Evolutionary conservation across 2,888 invertebrate genomes (phyloP).

Genomic region (Epiblema foenella): DNA sequence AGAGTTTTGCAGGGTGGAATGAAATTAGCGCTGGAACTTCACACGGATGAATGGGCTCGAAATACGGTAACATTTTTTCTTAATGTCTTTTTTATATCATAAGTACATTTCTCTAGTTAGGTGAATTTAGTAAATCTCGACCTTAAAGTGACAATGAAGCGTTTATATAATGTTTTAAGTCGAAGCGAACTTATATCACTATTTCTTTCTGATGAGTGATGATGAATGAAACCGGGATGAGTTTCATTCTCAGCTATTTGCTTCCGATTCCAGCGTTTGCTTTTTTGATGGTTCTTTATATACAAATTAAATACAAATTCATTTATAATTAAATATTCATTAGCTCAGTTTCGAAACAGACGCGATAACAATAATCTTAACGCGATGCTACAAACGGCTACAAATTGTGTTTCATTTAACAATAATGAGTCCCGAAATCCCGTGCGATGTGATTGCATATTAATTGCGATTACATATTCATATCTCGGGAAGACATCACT

Average conservation of each 20-base stretch:
- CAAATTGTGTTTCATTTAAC: slow-evolving; percentile 35
- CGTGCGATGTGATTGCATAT: slow-evolving; percentile 42
- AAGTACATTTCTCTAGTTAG: neutral
- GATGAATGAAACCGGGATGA: too few relatives aligned
- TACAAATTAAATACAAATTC: too few relatives aligned
- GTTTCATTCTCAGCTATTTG: too few relatives aligned
- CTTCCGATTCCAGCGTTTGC: too few relatives aligned
- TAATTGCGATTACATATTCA: slow-evolving; percentile 42
- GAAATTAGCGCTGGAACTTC: slow-evolving; percentile 12
- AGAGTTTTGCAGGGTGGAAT: slow-evolving; percentile 23
- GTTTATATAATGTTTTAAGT: too few relatives aligned
- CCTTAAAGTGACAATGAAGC: neutral
- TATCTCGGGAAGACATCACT: slow-evolving; percentile 41
- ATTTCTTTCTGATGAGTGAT: too few relatives aligned
- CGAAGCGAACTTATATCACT: too few relatives aligned
- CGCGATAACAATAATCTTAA: slow-evolving; percentile 26
- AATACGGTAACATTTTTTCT: slow-evolving; percentile 17
- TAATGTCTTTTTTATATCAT: slow-evolving; percentile 14
- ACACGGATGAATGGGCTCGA: slow-evolving; percentile 25
- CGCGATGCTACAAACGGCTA: slow-evolving; percentile 31
- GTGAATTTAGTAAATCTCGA: neutral
- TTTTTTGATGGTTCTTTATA: too few relatives aligned
- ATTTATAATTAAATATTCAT: neutral
- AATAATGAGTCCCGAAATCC: slow-evolving; percentile 35
- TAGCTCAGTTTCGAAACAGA: slow-evolving; percentile 7